Evolutionary conservation across 2,113 vertebrate species (phyloP), one percentile per base, ranked within the genome.

Genomic region (Macheiramphus alcinus): DNA sequence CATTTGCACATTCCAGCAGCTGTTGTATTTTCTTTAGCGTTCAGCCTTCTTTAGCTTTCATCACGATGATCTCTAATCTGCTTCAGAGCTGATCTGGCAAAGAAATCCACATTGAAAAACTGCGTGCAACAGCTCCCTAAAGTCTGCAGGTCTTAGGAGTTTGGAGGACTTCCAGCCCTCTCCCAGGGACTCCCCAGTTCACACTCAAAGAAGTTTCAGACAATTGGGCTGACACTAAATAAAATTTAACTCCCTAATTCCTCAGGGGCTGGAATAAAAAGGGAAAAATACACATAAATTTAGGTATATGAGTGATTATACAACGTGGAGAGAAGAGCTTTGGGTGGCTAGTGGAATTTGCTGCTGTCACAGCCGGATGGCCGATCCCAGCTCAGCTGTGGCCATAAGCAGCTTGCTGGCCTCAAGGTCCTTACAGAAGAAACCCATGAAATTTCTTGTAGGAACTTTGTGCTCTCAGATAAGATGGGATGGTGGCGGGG

Each of bases 1-100:
- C 12, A 21, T 80, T 70, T 80, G 47, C 72, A 70, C 68, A 18
- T 90, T 86, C 45, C 90, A 92, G 95, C 79, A 92, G 93, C 88
- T 92, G 75, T 76, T 94, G 14, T 45, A 70, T 86, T 94, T 93
- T 94, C 67, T 73, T 94, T 47, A 88, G 50, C 38, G 31, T 96
- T 91, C 93, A 95, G 45, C 45, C 68, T 70, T 80, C 94, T 92
- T 80, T 50, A 92, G 79, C 75, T 95, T 96, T 97, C 93, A 96
- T 92, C 93, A 88, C 76, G 70, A 63, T 17, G 42, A 42, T 92
- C 58, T 81, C 55, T 91, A 66, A 79, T 80, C 91, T 94, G 55
- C 78, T 92, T 94, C 81, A 86, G 91, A 71, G 56, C 47, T 92
- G 88, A 94, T 96, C 88, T 96, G 95, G 93, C 91, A 94, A 61